Evolutionary conservation across 2,113 vertebrate species (phyloP).

Genomic region (Emydocephalus ijimae): DNA sequence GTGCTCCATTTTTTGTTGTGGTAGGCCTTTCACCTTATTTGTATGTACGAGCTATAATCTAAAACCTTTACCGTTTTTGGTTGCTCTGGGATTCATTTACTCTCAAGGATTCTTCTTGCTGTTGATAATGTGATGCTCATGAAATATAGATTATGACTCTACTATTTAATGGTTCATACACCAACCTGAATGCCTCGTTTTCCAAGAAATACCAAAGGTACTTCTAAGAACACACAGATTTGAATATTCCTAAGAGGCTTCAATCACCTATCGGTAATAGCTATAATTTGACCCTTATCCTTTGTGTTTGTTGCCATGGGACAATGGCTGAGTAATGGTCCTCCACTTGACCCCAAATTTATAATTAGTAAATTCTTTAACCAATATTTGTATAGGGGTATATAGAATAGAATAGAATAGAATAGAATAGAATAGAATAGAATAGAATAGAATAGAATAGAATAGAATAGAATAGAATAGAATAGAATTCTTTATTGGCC

Average conservation of each 20-base stretch:
- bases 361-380: background rate
- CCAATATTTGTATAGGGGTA: background rate
- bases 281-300: conserved; percentile 20
- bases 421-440: too few species aligned
- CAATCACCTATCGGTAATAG: background rate
- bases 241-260: conserved; percentile 13
- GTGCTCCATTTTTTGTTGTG: background rate
- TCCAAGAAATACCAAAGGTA: conserved; percentile 1
- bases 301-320: background rate
- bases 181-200: background rate
- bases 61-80: conserved; percentile 8
- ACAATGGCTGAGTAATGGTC: background rate
- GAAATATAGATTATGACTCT: conserved; percentile 13
- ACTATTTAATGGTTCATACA: background rate
- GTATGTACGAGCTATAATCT: background rate
- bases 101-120: background rate
- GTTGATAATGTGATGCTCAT: background rate
- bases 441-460: too few species aligned
- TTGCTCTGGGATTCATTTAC: background rate
- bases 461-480: too few species aligned
- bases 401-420: too few species aligned
- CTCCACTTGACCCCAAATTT: background rate
- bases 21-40: background rate
- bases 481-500: too few species aligned
- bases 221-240: conserved; percentile 8